Base-by-base conservation (phyloP, 2,888 invertebrate species). In the Tortrix viridana region DNA sequence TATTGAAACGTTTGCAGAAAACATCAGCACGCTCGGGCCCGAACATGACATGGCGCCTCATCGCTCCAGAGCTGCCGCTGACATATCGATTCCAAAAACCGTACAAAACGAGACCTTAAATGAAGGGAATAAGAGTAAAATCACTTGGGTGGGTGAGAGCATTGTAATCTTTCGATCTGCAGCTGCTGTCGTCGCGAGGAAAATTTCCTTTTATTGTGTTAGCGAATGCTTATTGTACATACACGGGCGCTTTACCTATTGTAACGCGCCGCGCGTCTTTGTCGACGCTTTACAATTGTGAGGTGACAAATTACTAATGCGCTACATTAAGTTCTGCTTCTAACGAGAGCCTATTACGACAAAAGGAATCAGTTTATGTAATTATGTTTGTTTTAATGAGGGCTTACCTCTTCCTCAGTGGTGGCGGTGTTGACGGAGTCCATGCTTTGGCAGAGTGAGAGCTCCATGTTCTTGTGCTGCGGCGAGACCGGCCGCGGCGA, bases 371-470 rank as follows among this genome's bases (percentile, higher is more conserved):
- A 32, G 12, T 9, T 32, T 3, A 12, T 12, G 32, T 12, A 32
- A 3, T 32, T 32, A 2, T 32, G 12, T 32, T 32, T 12, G 32
- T 32, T 3, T 32, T 32, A 32, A 32, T 32, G 32, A 12, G 12
- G 32, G 90, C 96, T 94, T 82, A 98, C 98, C 98, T 98, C 98
- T 95, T 98, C 98, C 94, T 98, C 98, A 88, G 97, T 96, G 87
- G 97, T 96, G 84, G 96, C 96, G 77, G 98, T 98, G 93, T 98
- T 98, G 86, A 98, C 98, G 80, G 98, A 98, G 93, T 98, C 98
- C 98, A 98, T 98, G 93, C 98, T 98, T 93, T 98, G 98, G 87
- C 98, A 98, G 83, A 97, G 94, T 81, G 97, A 96, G 85, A 95
- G 93, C 83, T 92, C 92, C 92, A 92, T 92, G 78, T 76, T 90